Evolutionary conservation across 2,113 vertebrate genomes (phyloP), one percentile per base, ranked within the genome.

Genomic region (Esox niger): DNA sequence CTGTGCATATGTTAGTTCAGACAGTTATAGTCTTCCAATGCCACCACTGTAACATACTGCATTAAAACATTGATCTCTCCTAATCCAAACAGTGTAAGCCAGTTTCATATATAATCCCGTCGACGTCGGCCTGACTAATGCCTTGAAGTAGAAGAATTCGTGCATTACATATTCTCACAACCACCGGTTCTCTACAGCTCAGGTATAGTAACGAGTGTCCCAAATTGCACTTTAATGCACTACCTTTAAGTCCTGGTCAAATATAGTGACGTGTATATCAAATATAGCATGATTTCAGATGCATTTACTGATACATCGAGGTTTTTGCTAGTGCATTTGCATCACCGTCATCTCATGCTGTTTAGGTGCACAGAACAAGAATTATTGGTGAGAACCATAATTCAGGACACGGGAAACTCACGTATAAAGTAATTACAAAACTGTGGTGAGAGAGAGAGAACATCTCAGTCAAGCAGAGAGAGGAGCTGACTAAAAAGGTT

Each of bases 31-130:
- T 63, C 87, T 92, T 84, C 87, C 92, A 2, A 86, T 91, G 87
- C 98, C 94, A 2, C 97, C 87, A 83, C 94, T 98, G 90, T 97
- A 98, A 62, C 93, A 76, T 54, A 87, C 73, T 26, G 6, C 17
- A 21, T 21, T 21, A 8, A 27, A 27, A 15, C 54, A 27, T 9
- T 25, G 54, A 7, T 15, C 54, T 27, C 25, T 56, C 11, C 54
- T 13, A 56, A 56, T 10, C 23, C 13, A 0, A 9, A 26, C 54
- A n/a, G 0, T 79, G 86, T 8, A 90, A 78, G 68, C 90, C 96
- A 96, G 55, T 83, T 46, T 13, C 62, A 59, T 86, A 81, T 38
- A 20, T 32, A 20, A 54, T 54, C 10, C 7, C 20, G 21, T 17
- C 47, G 20, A 21, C 3, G n/a, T n/a, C n/a, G 6, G 17, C 47